Evolutionary conservation across 2,113 vertebrate genomes (phyloP).

Genomic region (Oreotrochilus melanogaster): DNA sequence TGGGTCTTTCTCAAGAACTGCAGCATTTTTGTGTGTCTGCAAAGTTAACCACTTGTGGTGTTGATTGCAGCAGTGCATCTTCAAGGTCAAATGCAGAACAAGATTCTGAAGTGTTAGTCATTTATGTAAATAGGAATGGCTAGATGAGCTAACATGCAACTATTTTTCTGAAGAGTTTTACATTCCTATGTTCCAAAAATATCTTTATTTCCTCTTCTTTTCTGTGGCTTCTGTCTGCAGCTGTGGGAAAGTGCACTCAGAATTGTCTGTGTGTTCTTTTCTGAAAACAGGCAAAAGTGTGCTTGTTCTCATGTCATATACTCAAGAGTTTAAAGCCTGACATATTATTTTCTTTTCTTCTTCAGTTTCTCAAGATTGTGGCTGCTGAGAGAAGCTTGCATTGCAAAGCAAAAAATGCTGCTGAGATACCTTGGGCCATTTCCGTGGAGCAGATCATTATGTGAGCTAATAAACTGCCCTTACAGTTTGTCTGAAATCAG

Average conservation of each 20-base stretch:
- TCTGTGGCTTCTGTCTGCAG: not conserved
- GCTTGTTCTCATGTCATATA: not conserved
- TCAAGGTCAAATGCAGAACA: not conserved
- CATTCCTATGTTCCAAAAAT: not conserved
- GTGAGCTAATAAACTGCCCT: not conserved
- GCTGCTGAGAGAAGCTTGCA: not conserved
- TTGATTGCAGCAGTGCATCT: not conserved
- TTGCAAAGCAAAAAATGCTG: not conserved
- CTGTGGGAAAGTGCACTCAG: not conserved
- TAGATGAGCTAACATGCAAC: not conserved
- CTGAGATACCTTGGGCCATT: not conserved
- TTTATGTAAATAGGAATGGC: not conserved
- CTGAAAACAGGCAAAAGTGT: not conserved
- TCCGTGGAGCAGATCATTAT: not conserved
- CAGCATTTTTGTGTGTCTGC: accelerated
- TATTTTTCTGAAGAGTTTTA: not conserved
- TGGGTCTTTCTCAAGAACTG: not conserved
- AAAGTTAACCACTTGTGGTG: not conserved
- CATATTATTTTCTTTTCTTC: not conserved
- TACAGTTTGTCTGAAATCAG: not conserved
- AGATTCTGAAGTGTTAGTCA: not conserved
- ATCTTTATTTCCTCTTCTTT: not conserved
- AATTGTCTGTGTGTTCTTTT: not conserved
- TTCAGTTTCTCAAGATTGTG: not conserved
- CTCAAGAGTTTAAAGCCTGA: not conserved